These are phyloP conservation scores for Siphamia tubifer DNA, from an alignment of 2,113 vertebrate species.

Conservation along the genomic window DNA sequence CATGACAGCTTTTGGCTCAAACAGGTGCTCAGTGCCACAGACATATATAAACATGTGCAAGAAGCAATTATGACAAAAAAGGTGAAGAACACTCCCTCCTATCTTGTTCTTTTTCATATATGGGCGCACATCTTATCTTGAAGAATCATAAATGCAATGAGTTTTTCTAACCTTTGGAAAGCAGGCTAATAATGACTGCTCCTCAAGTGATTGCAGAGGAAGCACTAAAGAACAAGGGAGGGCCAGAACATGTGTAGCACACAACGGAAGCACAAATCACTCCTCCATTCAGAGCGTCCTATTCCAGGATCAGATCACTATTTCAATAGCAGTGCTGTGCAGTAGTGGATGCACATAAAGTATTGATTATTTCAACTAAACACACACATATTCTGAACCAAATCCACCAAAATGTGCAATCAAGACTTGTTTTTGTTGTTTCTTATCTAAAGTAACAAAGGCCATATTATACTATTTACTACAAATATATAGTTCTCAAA, in stretches of 20 bases:
- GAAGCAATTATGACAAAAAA: neutral
- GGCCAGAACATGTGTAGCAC: neutral
- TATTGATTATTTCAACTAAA: too few species aligned
- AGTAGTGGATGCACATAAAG: too few species aligned
- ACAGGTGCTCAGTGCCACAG: too few species aligned
- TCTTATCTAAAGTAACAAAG: too few species aligned
- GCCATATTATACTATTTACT: too few species aligned
- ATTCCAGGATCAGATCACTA: too few species aligned
- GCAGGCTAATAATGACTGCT: constrained; percentile 15
- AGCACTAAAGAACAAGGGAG: constrained; percentile 16
- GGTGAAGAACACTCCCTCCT: neutral
- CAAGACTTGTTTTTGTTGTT: too few species aligned
- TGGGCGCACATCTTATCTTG: constrained; percentile 52
- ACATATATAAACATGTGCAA: too few species aligned
- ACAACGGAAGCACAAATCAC: neutral
- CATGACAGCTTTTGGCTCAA: neutral
- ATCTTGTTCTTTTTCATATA: neutral
- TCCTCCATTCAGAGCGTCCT: neutral
- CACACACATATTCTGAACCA: too few species aligned
- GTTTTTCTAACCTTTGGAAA: constrained; percentile 65
- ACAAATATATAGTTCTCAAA: too few species aligned
- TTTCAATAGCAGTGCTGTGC: too few species aligned
- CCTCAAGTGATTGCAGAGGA: constrained; percentile 14
- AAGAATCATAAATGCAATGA: constrained; percentile 34
- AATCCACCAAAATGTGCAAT: too few species aligned